Evolutionary conservation across 2,888 invertebrate species (phyloP), one percentile per base, ranked within the genome.

Genomic region (Slavum lentiscoides): DNA sequence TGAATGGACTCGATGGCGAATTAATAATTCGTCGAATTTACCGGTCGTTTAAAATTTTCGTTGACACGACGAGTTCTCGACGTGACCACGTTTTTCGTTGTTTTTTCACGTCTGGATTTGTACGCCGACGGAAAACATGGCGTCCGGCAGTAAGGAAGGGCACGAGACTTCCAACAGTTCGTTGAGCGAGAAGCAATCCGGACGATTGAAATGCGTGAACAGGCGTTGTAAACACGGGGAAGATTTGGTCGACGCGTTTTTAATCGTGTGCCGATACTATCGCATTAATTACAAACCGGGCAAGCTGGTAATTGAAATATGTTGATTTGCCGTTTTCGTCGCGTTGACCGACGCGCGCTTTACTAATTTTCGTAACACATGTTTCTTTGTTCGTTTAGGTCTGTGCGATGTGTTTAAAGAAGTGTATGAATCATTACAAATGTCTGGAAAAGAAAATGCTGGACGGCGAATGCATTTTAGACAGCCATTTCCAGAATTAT

Each of bases 211-310:
- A 17, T 84, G 84, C 53, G 64, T 84, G 7, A 85, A 85, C 62
- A 80, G 83, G 3, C 74, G 82, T 13, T 85, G 85, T 64, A 69
- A 55, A 23, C 74, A 82, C 66, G 83, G 83, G 15, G 39, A 82
- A 62, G 72, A 82, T 0, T 76, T 85, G n/a, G n/a, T 72, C 0
- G 58, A 69, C 5, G 84, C 84, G 4, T 73, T 83, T 5, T 9
- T 37, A 11, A 5, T 69, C 0, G 77, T 23, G 1, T 77, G 77
- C 8, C 0, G 0, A n/a, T 70, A 37, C n/a, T 77, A 77, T 53
- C 43, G 19, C 11, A 19, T 77, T 3, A n/a, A 21, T 15, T 69
- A 53, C 37, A 77, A 62, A 30, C 68, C 43, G 2, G 15, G 19
- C 49, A 68, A n/a, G 39, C 19, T 58, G 30, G 76, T 76, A 68